Evolutionary conservation across 1,140 invertebrate species (phyloP).

Genomic region (Eueides isabella): DNA sequence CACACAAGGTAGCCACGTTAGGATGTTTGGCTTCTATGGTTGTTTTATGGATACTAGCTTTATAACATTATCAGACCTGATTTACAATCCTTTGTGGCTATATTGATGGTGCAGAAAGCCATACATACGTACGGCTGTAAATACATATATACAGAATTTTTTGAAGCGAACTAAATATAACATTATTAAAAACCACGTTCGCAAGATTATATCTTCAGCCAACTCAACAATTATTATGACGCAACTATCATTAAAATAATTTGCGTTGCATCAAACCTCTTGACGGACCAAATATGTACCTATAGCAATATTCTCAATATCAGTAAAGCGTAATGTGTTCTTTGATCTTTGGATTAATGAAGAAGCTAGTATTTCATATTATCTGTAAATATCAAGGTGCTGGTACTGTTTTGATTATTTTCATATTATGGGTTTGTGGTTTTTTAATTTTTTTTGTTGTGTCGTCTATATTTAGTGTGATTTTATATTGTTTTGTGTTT

Average conservation of each 20-base stretch:
- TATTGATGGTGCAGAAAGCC: background rate
- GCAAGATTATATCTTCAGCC: background rate
- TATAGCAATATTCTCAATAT: background rate
- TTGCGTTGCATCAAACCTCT: slow-evolving; percentile 4
- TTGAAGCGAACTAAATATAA: background rate
- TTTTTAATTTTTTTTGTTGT: slow-evolving; percentile 36
- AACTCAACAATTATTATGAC: background rate
- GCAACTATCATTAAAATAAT: background rate
- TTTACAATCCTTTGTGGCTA: background rate
- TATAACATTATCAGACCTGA: slow-evolving; percentile 18
- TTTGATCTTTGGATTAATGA: slow-evolving; percentile 8
- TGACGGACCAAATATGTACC: background rate
- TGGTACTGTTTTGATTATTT: slow-evolving; percentile 42
- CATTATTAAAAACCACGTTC: background rate
- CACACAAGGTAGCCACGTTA: slow-evolving; percentile 78
- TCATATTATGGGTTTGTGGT: slow-evolving; percentile 35
- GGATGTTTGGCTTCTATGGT: slow-evolving; percentile 74
- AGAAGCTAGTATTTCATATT: slow-evolving; percentile 47
- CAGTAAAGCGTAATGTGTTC: background rate
- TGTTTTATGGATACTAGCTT: slow-evolving; percentile 57
- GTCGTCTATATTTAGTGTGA: background rate
- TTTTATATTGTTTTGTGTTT: slow-evolving; percentile 29
- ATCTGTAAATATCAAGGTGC: slow-evolving; percentile 41
- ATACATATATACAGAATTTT: background rate
- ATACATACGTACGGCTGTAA: background rate